Evolutionary conservation across 2,888 invertebrate genomes (phyloP).

Genomic region (Eubasilissa splendida): DNA sequence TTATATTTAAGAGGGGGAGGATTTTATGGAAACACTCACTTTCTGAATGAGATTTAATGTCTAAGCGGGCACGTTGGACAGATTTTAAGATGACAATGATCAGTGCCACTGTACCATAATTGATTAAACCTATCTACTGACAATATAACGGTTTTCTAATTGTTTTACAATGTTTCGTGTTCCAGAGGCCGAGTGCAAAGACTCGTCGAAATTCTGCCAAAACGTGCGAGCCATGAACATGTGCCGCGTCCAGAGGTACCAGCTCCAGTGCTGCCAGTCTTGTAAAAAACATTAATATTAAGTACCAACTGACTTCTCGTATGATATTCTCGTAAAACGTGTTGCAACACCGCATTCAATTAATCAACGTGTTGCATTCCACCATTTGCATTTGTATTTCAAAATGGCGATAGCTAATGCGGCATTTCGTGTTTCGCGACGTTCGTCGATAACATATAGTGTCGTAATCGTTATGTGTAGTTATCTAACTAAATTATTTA

Average conservation of each 20-base stretch:
- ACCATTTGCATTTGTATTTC: not conserved
- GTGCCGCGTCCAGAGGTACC: slow-evolving; percentile 88
- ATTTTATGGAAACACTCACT: too few species aligned
- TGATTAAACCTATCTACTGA: not conserved
- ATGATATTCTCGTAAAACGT: not conserved
- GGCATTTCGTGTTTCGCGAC: not conserved
- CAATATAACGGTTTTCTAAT: not conserved
- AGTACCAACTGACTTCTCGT: slow-evolving; percentile 21
- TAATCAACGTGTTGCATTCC: too few species aligned
- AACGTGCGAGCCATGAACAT: slow-evolving; percentile 91
- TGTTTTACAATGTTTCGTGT: slow-evolving; percentile 34
- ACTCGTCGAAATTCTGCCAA: slow-evolving; percentile 88
- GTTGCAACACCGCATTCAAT: slow-evolving; percentile 3
- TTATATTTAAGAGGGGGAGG: too few species aligned
- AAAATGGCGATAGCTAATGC: not conserved
- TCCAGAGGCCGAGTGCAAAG: slow-evolving; percentile 81
- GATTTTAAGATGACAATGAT: too few species aligned
- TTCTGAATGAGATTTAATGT: too few species aligned
- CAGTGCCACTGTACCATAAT: slow-evolving; percentile 12
- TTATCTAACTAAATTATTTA: slow-evolving; percentile 27
- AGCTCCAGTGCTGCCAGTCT: slow-evolving; percentile 90
- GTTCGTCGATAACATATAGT: slow-evolving; percentile 1
- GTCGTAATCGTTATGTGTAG: slow-evolving; percentile 19
- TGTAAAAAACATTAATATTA: slow-evolving; percentile 68
- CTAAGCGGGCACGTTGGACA: too few species aligned